These are phyloP conservation scores for Hestina assimilis DNA, from an alignment of 1,140 invertebrate genomes.

Conservation along the genomic window DNA sequence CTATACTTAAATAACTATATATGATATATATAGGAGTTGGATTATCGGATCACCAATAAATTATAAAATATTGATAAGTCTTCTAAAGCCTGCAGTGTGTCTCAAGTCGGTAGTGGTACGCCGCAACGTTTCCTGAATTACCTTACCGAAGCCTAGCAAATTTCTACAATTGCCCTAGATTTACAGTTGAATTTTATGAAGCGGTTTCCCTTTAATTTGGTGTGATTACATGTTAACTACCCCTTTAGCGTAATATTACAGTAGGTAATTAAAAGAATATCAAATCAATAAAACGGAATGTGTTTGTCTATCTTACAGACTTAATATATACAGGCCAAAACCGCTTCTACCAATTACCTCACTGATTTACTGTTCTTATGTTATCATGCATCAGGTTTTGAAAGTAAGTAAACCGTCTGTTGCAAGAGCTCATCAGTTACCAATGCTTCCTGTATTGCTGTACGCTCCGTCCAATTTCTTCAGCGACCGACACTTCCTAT, in stretches of 20 bases:
- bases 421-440: constrained; percentile 46
- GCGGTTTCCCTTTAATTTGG: neutral
- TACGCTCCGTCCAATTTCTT: constrained; percentile 52
- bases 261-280: too few relatives aligned
- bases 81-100: constrained; percentile 8
- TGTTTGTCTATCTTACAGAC: too few relatives aligned
- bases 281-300: too few relatives aligned
- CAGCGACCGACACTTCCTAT: constrained; percentile 20
- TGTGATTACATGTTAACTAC: too few relatives aligned
- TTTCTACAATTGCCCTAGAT: constrained; percentile 11
- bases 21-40: too few relatives aligned
- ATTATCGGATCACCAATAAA: too few relatives aligned
- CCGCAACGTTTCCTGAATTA: constrained; percentile 11
- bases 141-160: constrained; percentile 4
- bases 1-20: too few relatives aligned
- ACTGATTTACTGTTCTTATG: constrained; percentile 4
- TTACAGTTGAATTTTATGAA: neutral
- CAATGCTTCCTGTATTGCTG: constrained; percentile 58
- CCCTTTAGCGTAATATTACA: neutral
- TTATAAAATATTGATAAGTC: too few relatives aligned
- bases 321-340: too few relatives aligned
- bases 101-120: constrained; percentile 2
- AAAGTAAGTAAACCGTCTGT: constrained; percentile 13
- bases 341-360: neutral
- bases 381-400: constrained; percentile 11